These are phyloP conservation scores for Lacanobia oleracea DNA, from an alignment of 2,888 invertebrate genomes.

Conservation along the genomic window DNA sequence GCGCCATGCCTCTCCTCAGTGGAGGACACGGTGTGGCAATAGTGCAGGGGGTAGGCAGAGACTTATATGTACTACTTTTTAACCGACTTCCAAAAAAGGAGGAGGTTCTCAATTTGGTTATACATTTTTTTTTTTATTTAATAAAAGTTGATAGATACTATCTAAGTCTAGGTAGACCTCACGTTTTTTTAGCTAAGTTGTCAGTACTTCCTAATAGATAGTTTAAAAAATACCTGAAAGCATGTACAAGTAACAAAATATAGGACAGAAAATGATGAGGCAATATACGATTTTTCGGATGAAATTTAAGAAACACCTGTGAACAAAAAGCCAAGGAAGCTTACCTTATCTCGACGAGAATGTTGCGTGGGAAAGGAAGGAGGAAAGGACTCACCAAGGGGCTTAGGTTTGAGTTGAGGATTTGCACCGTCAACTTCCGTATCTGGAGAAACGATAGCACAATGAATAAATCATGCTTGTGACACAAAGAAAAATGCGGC, in stretches of 20 bases:
- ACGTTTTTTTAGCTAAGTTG: no score
- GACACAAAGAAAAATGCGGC: not conserved
- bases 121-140: no score
- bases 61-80: no score
- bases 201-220: no score
- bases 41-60: conserved; percentile 64
- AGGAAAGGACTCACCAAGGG: conserved; percentile 83
- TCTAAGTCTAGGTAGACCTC: no score
- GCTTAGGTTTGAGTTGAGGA: conserved; percentile 71
- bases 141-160: no score
- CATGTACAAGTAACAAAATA: no score
- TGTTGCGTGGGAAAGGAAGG: conserved; percentile 53
- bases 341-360: conserved; percentile 20
- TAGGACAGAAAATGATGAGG: not conserved
- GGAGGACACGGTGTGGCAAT: conserved; percentile 64
- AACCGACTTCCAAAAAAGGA: no score
- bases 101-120: no score
- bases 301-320: not conserved
- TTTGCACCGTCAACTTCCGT: conserved; percentile 71
- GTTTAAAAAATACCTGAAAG: no score
- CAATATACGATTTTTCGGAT: not conserved
- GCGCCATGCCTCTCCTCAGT: conserved; percentile 51
- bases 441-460: conserved; percentile 71
- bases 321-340: conserved; percentile 1
- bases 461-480: not conserved